Evolutionary conservation across 2,113 vertebrate genomes (phyloP).

Genomic region (Morone saxatilis): DNA sequence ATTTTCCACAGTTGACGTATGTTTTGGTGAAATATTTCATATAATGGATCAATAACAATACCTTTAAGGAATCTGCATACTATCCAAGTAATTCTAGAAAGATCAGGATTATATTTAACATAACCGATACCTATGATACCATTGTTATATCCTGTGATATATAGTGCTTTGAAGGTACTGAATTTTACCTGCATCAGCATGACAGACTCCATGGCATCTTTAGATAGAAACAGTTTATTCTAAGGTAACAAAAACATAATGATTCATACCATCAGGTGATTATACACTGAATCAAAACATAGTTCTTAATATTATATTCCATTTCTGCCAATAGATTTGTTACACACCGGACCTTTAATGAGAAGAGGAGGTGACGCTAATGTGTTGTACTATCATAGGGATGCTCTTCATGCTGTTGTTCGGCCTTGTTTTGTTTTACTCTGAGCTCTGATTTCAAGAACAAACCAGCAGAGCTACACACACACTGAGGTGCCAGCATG

Average conservation of each 20-base stretch:
- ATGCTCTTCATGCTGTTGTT: slow-evolving; percentile 23
- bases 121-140: no score
- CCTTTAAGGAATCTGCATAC: neutral
- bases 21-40: neutral
- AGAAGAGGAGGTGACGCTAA: neutral
- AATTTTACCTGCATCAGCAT: neutral
- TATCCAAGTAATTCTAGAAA: no score
- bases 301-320: no score
- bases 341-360: no score
- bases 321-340: no score
- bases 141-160: neutral
- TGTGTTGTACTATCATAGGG: neutral
- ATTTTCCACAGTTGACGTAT: neutral
- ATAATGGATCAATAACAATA: neutral
- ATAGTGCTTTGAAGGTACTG: no score
- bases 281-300: no score
- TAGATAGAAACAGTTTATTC: no score
- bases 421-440: slow-evolving; percentile 38
- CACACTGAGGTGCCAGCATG: slow-evolving; percentile 51
- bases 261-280: no score
- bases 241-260: no score
- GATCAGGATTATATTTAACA: no score
- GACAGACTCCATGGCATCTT: no score
- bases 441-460: slow-evolving; percentile 19
- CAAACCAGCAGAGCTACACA: slow-evolving; percentile 50